Evolutionary conservation across 2,888 invertebrate species (phyloP), one percentile per base, ranked within the genome.

Genomic region (Hypomecis punctinalis): DNA sequence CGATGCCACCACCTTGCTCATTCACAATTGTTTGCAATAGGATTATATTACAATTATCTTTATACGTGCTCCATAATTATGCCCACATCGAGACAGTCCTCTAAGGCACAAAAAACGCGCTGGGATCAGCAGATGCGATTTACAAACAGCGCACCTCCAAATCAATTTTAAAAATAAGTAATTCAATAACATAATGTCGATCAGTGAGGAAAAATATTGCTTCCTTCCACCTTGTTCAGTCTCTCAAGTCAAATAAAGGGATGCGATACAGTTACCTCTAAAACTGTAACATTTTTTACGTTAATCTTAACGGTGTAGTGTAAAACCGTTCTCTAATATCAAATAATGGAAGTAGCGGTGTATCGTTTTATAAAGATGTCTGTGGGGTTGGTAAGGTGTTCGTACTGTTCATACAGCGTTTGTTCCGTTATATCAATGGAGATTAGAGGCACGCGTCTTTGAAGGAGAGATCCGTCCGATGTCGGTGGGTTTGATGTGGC

Each of bases 111-210:
- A 89, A 88, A 86, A 86, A 82, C 74, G 73, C 74, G 79, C 74
- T 74, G 79, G 78, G 71, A 77, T 10, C 76, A 84, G 90, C 92
- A 93, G 92, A 93, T 93, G 92, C 84, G 77, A 84, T 86, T 81
- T 85, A 87, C 89, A 89, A 91, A 88, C 83, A 87, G 66, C 70
- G 74, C 79, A 68, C 66, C 70, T 67, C 77, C 79, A 82, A 88
- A 89, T 90, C 86, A 89, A 87, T 88, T 86, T 89, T 80, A 82
- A 88, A 86, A 91, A 92, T 91, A 86, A 91, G 92, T 91, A 91
- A 92, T 92, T 90, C 91, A 91, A 92, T 93, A 93, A 92, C 92
- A 88, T 90, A 91, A 91, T 89, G 89, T 88, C 81, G 87, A 91
- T 90, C 85, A 84, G 77, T 74, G 76, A 81, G 83, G 86, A 87